Evolutionary conservation across 2,888 invertebrate genomes (phyloP), one percentile per base, ranked within the genome.

Genomic region (Harmothoe impar): DNA sequence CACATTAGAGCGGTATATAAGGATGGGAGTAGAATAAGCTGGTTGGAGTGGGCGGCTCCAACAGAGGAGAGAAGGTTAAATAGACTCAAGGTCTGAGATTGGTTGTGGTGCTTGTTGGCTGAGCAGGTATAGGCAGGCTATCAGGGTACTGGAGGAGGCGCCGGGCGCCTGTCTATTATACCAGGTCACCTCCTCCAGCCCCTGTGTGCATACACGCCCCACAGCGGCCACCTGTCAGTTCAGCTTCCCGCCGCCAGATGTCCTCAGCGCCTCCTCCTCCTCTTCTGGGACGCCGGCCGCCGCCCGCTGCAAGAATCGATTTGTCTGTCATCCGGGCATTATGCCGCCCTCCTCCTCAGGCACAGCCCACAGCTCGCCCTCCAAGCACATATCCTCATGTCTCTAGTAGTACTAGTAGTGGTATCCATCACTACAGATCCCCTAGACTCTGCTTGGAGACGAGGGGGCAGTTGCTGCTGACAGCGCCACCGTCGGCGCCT

Each of bases 201-300:
- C 62, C 43, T 43, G 43, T 43, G 43, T 43, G 43, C 43, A 43
- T 43, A 43, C 43, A 43, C 43, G 43, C 43, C 43, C 10, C 43
- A 43, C 43, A 43, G 43, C 31, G 77, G 29, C 3, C 77, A 77
- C 25, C 15, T 25, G 77, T 81, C 81, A 81, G 81, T 81, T 81
- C 81, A n/a, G 15, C 81, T 43, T 43, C 33, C 7, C 43, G 20
- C 33, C 81, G n/a, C 81, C 81, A 81, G 81, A 43, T 81, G 81
- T 81, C 81, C 35, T 17, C 43, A 43, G 5, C 20, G 43, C 43
- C 81, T 17, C n/a, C 81, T 81, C 81, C 81, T 10, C 0, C 35
- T 1, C 10, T 12, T 7, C 81, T 35, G 0, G 35, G 31, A 77
- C 5, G 43, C 3, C 43, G 43, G 5, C 43, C 43, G 43, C 43